Evolutionary conservation across 2,797 vertebrate species (phyloP), one percentile per base, ranked within the genome.

Genomic region (Avahi laniger): DNA sequence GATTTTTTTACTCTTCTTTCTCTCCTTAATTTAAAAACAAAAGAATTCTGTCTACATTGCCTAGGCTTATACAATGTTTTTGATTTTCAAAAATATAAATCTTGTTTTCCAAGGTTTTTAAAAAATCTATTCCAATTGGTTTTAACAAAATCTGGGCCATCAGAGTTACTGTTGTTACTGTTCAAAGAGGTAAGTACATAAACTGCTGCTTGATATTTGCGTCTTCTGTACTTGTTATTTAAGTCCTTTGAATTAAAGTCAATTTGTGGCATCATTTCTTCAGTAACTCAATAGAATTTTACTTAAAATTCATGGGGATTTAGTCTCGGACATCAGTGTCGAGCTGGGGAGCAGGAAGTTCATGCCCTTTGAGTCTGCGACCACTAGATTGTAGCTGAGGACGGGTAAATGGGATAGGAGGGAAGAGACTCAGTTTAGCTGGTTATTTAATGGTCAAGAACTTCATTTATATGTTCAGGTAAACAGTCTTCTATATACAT

Each of bases 11-110:
- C 61, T 57, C 30, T 30, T 12, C 26, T 54, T 15, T 14, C n/a
- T 50, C 12, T 14, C 41, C 48, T 93, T 93, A 54, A 52, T 65
- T 95, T 94, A 90, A 97, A 96, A 96, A 35, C 26, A 52, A 87
- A 85, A 92, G 15, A 73, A 78, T 73, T 41, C 5, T 75, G 33
- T 94, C 13, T 80, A 30, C 48, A 35, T 63, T 46, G 1, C 12
- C 30, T 83, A 24, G 17, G 12, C 8, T 83, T 35, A 48, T 78
- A 70, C 1, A 57, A 1, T 26, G 0, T 61, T 95, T 97, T 96
- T 92, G 5, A 88, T 72, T 93, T 94, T 57, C 14, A 2, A 78
- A 61, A 79, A 15, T 91, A 52, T 48, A 59, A 93, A 72, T 87
- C 35, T 88, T 91, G 4, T 88, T 96, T 94, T 91, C 92, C 63